Evolutionary conservation across 2,888 invertebrate genomes (phyloP).

Genomic region (Cyclophora punctaria): DNA sequence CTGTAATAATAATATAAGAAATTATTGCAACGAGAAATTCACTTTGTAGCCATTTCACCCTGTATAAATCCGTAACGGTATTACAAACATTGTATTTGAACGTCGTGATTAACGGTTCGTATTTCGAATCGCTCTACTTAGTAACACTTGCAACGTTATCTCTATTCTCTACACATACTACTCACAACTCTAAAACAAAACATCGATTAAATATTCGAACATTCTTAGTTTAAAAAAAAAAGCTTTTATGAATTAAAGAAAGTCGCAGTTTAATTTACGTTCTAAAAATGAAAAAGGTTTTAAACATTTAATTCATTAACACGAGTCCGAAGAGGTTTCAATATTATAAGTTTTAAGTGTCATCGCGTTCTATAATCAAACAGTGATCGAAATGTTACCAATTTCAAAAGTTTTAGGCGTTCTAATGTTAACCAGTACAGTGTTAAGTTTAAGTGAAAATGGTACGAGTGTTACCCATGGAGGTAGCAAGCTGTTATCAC

Average conservation of each 20-base stretch:
- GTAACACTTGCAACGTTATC: neutral
- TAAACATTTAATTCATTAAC: too few relatives aligned
- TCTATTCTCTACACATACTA: neutral
- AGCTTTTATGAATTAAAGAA: neutral
- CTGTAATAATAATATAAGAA: too few relatives aligned
- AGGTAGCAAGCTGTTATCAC: slow-evolving; percentile 51
- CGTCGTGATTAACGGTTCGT: slow-evolving; percentile 34
- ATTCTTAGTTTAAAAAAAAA: neutral
- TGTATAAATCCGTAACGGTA: slow-evolving; percentile 34
- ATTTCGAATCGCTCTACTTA: neutral
- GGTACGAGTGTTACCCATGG: slow-evolving; percentile 15
- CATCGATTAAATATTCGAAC: neutral
- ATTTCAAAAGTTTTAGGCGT: neutral
- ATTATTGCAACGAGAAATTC: too few relatives aligned
- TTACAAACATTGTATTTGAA: slow-evolving; percentile 24
- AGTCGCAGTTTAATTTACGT: too few relatives aligned
- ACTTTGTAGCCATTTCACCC: slow-evolving; percentile 17
- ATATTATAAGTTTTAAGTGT: too few relatives aligned
- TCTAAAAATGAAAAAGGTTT: too few relatives aligned
- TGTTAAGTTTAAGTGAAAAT: slow-evolving; percentile 14
- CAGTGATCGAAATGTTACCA: neutral
- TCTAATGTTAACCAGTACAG: slow-evolving; percentile 8
- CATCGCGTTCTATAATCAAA: too few relatives aligned
- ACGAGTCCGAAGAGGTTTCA: too few relatives aligned
- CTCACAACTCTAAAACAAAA: too few relatives aligned